Evolutionary conservation across 1,140 invertebrate species (phyloP).

Genomic region (Apocrypta bakeri): DNA sequence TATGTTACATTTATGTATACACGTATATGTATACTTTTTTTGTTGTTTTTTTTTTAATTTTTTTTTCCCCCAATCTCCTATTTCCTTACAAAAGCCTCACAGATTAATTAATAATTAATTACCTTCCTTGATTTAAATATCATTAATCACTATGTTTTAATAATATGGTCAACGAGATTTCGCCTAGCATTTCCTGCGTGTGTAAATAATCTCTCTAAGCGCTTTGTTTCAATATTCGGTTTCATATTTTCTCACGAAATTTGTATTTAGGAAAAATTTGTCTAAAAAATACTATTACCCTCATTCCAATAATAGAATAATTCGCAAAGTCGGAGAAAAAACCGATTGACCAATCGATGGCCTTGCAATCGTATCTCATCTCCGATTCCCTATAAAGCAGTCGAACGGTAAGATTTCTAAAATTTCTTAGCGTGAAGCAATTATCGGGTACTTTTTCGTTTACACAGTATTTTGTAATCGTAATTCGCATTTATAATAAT

Average conservation of each 20-base stretch:
- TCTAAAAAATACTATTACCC: constrained; percentile 67
- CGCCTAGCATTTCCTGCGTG: constrained; percentile 54
- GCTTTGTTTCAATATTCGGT: constrained; percentile 54
- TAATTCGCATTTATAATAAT: neutral
- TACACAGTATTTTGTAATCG: neutral
- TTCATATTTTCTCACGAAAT: constrained; percentile 55
- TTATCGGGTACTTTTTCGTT: constrained; percentile 33
- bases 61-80: constrained; percentile 54
- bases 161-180: constrained; percentile 60
- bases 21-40: too few species aligned
- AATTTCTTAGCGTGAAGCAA: constrained; percentile 42
- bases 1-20: constrained; percentile 54
- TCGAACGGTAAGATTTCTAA: constrained; percentile 47
- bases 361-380: neutral
- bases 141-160: constrained; percentile 52
- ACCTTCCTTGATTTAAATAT: constrained; percentile 58
- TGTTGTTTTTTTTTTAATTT: constrained; percentile 56
- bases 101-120: constrained; percentile 59
- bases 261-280: constrained; percentile 60
- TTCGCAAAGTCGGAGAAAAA: constrained; percentile 51
- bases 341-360: constrained; percentile 40
- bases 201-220: constrained; percentile 63
- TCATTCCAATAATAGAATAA: constrained; percentile 58
- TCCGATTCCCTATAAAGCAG: constrained; percentile 31
- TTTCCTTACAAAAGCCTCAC: constrained; percentile 58